Evolutionary conservation across 2,888 invertebrate species (phyloP).

Genomic region (Rhamnusium bicolor): DNA sequence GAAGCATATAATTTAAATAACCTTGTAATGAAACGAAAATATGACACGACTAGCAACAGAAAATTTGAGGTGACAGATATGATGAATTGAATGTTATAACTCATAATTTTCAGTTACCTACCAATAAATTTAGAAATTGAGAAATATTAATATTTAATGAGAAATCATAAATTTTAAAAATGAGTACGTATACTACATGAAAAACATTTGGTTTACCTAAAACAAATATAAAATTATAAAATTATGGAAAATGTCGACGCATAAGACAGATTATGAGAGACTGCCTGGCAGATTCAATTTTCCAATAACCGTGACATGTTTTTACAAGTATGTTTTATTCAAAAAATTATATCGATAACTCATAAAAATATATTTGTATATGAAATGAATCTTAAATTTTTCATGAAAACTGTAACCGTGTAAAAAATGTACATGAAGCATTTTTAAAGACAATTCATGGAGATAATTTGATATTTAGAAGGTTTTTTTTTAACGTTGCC

Average conservation of each 20-base stretch:
- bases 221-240: neutral
- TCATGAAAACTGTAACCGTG: no score
- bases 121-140: slow-evolving; percentile 9
- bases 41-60: neutral
- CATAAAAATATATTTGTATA: neutral
- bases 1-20: neutral
- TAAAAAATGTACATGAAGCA: no score
- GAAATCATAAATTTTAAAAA: slow-evolving; percentile 13
- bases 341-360: neutral
- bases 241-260: neutral
- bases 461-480: no score
- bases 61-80: neutral
- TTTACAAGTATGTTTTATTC: slow-evolving; percentile 10
- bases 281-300: neutral
- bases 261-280: slow-evolving; percentile 1
- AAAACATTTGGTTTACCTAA: neutral
- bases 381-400: no score
- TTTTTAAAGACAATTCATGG: no score
- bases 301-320: slow-evolving; percentile 8
- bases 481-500: no score
- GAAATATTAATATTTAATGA: neutral
- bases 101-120: neutral
- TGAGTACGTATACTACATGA: neutral
- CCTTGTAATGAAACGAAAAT: neutral
- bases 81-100: neutral